Evolutionary conservation across 2,797 vertebrate species (phyloP).

Genomic region (Lepilemur ruficaudatus): DNA sequence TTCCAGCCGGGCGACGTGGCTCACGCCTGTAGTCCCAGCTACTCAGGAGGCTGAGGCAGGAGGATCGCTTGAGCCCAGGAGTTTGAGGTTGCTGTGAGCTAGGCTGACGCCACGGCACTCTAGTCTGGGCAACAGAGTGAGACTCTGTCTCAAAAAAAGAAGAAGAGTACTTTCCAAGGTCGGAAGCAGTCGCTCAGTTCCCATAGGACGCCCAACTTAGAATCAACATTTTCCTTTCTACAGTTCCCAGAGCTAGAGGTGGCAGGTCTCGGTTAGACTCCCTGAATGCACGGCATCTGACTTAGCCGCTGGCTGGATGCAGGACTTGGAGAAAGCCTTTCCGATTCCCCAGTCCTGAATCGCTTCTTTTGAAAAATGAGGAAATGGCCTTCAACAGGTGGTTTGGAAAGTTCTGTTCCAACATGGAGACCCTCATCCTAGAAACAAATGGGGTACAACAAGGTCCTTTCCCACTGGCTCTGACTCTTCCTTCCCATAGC

Average conservation of each 20-base stretch:
- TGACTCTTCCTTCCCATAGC: not conserved
- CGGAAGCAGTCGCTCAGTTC: not conserved
- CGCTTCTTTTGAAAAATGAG: not conserved
- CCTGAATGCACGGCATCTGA: not conserved
- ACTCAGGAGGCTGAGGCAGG: too few relatives aligned
- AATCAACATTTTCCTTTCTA: not conserved
- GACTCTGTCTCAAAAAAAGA: too few relatives aligned
- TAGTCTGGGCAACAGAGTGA: too few relatives aligned
- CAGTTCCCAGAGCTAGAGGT: not conserved
- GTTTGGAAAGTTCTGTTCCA: not conserved
- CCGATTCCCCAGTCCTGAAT: not conserved
- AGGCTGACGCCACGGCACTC: too few relatives aligned
- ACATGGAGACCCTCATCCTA: not conserved
- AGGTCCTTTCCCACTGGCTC: not conserved
- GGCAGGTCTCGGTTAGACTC: not conserved
- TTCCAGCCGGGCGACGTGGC: too few relatives aligned
- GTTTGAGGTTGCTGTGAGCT: too few relatives aligned
- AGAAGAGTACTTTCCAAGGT: not conserved
- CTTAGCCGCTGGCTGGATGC: not conserved
- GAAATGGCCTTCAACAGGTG: not conserved
- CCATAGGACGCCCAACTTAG: not conserved
- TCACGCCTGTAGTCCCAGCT: too few relatives aligned
- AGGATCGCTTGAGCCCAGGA: too few relatives aligned
- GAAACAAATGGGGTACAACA: not conserved
- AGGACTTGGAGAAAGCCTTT: not conserved